Conservation (phyloP, 2,113 vertebrate species). For the Todiramphus chloris region DNA sequence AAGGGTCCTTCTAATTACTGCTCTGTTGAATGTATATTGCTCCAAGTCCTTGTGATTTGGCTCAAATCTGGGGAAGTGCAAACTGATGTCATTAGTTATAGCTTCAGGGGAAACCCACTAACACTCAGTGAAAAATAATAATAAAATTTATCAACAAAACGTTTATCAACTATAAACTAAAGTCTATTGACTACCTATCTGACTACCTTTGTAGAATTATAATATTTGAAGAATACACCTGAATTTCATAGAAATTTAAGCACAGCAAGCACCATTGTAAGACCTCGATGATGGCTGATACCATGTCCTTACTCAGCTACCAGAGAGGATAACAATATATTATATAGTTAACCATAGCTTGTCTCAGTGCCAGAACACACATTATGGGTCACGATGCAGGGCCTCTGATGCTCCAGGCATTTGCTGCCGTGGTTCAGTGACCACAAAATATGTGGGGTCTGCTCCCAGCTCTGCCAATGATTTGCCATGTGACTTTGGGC, state of each 20-base stretch:
- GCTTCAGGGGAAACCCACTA: slow-evolving; percentile 35
- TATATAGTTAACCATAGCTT: not conserved
- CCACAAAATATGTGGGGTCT: not conserved
- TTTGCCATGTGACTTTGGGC: not conserved
- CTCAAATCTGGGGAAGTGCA: slow-evolving; percentile 22
- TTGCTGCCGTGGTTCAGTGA: not conserved
- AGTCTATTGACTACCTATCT: not conserved
- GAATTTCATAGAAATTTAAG: not conserved
- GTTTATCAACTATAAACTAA: not conserved
- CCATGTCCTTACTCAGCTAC: not conserved
- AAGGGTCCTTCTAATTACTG: slow-evolving; percentile 64
- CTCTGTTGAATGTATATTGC: slow-evolving; percentile 43
- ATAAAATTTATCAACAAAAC: not conserved
- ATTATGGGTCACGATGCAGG: not conserved
- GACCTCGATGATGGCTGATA: not conserved
- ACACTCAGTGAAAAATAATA: not conserved
- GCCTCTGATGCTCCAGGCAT: not conserved
- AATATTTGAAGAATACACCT: not conserved
- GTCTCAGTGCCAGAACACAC: not conserved
- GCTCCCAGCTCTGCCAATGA: not conserved
- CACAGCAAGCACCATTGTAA: not conserved
- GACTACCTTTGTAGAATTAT: not conserved
- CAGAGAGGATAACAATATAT: not conserved
- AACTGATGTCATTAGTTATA: slow-evolving; percentile 27
- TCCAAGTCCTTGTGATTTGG: slow-evolving; percentile 8